Base-by-base conservation (phyloP, 2,113 vertebrate species). In the Aspidoscelis tigris region DNA sequence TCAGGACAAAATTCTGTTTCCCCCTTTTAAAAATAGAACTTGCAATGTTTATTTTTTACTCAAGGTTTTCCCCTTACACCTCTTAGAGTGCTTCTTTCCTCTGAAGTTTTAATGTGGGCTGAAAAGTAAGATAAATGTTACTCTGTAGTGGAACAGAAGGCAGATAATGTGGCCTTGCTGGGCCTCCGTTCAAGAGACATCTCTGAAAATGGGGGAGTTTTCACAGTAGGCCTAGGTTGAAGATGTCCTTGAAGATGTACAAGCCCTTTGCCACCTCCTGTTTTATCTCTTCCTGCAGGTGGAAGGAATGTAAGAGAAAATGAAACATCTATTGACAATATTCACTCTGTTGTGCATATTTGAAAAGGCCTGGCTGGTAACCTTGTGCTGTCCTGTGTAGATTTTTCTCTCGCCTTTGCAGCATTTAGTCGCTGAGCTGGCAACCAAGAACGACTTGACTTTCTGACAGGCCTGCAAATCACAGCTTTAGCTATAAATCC, bases 281-380 rank as follows among this genome's bases (percentile, higher is more conserved):
- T 72, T 92, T 90, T 94, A 93, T 93, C 91, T 92, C 83, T 43
- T 47, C 81, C 87, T 65, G 41, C 90, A 93, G 90, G 84, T 47
- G 84, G 84, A 82, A 18, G 84, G 84, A 82, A 18, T n/a, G 11
- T 7, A 58, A 64, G 80, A 65, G 83, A 85, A 33, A 88, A 92
- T 66, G 77, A n/a, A 83, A 91, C 83, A 73, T 21, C 1, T 61
- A n/a, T 10, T 14, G 76, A 79, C 89, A 80, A 89, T 76, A 86
- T 82, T 82, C 75, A 75, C 61, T 47, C 9, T 66, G 65, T 81
- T 88, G 86, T 80, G 70, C 33, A 55, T 14, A 70, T 65, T 2
- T 84, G 33, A n/a, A 86, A 50, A 85, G 90, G 88, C 89, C 76
- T 68, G 65, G 1, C 7, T 87, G 24, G 81, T 81, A 78, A 88